A percentile compares a stretch with the other conserved stretches of the same genome.
Conservation (phyloP, 1,140 invertebrate species). For the Lepidotrigona ventralis region DNA sequence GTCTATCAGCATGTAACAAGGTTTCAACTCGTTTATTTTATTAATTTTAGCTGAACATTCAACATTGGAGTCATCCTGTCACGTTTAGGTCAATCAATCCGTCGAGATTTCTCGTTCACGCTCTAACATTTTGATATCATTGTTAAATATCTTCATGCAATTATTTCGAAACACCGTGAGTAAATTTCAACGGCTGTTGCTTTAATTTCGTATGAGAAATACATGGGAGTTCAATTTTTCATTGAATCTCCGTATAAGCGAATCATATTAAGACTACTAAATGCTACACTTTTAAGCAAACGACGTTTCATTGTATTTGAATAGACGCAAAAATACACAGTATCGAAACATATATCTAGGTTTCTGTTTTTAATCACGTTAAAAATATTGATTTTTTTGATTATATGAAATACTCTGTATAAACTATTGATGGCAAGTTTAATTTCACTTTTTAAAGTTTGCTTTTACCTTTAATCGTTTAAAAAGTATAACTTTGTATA, state of each 20-base stretch:
- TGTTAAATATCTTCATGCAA: neutral
- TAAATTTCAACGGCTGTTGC: neutral
- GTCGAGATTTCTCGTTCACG: neutral
- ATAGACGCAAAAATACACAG: too few relatives aligned
- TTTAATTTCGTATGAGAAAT: neutral
- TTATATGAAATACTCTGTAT: neutral
- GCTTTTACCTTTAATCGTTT: too few relatives aligned
- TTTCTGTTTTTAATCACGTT: neutral
- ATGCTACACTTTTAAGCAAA: neutral
- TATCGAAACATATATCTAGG: too few relatives aligned
- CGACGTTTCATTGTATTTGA: too few relatives aligned
- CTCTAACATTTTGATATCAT: neutral
- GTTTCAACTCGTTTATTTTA: slow-evolving; percentile 17
- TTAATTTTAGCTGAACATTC: slow-evolving; percentile 6
- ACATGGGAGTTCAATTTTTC: too few relatives aligned
- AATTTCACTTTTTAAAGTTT: too few relatives aligned
- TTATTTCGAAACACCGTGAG: neutral
- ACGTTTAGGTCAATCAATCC: slow-evolving; percentile 13
- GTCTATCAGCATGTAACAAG: neutral
- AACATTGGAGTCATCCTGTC: slow-evolving; percentile 21
- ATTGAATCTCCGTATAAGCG: neutral
- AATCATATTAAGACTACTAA: neutral
- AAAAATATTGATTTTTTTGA: neutral
- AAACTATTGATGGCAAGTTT: neutral
- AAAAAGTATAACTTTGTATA: too few relatives aligned